phyloP scores from a whole-genome alignment of 2,888 invertebrate species.

The Ptychoptera contaminata region DNA sequence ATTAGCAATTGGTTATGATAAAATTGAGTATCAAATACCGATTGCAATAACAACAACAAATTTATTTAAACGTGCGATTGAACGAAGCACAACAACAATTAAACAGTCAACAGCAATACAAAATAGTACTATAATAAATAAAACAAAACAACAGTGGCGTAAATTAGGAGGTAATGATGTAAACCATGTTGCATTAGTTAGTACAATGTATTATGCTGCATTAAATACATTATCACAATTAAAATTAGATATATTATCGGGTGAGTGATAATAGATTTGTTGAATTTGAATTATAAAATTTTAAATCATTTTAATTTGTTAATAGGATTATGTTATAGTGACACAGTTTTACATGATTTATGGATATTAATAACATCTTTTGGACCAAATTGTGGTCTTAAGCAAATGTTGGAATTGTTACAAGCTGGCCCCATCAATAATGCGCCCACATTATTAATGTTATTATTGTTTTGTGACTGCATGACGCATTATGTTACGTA shows the following conservation, averaged over 20 bases:
- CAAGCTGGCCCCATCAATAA: constrained; percentile 62
- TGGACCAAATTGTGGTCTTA: constrained; percentile 78
- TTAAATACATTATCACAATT: constrained; percentile 80
- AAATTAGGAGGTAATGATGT: constrained; percentile 70
- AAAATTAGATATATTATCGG: constrained; percentile 82
- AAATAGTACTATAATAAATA: constrained; percentile 34
- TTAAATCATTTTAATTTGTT: constrained; percentile 10
- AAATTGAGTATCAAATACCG: constrained; percentile 26
- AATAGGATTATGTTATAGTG: constrained; percentile 84
- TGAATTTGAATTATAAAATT: not conserved
- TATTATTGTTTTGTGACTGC: constrained; percentile 85
- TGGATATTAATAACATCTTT: constrained; percentile 83
- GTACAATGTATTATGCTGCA: constrained; percentile 84
- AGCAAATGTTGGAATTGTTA: constrained; percentile 73
- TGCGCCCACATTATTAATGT: constrained; percentile 82
- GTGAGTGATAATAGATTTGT: constrained; percentile 31
- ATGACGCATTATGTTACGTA: constrained; percentile 95
- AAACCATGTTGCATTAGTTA: constrained; percentile 69
- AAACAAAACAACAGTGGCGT: constrained; percentile 40
- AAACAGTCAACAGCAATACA: constrained; percentile 35
- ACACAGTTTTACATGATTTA: constrained; percentile 72
- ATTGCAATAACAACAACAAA: constrained; percentile 30
- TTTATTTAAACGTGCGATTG: constrained; percentile 43
- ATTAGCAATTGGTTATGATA: constrained; percentile 25
- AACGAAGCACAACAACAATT: constrained; percentile 38